Base-by-base conservation (phyloP, 2,888 invertebrate species). In the Hetaerina titia region DNA sequence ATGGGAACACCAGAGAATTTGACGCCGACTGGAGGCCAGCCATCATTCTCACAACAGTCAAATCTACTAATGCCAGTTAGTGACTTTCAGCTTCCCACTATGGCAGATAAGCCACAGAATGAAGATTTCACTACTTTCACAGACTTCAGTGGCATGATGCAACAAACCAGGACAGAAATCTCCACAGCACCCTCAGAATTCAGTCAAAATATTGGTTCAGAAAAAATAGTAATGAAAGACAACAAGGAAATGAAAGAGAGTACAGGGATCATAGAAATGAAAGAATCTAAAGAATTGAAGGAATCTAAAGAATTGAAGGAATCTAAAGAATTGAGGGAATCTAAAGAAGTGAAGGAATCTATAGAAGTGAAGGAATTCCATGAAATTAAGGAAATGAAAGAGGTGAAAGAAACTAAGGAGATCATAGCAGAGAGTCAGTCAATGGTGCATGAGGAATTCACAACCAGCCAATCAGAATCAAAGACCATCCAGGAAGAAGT, bases 221-320 rank as follows among this genome's bases (percentile, higher is more conserved):
- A 74, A 92, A 92, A n/a, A 56, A 74, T 15, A 0, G 69, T 56
- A 31, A 74, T 69, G 69, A 92, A 92, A 69, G 92, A 92, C 31
- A n/a, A 56, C 22, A 69, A 64, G 69, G 92, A 69, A 56, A 56
- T 69, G 64, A 69, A 92, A 17, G 92, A 92, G 22, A 74, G 25
- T 6, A 92, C 22, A 22, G 92, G 64, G 31, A 63, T 90, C 15
- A 90, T 63, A 19, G 90, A 90, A 60, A 19, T 90, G 63, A 64
- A n/a, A 31, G 90, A 92, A 69, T n/a, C 56, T 22, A 92, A 92
- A n/a, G 69, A 92, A 92, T 56, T 90, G 25, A 58, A 90, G 25
- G 90, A 58, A 90, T 60, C 31, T n/a, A 17, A 90, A 17, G 60
- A 90, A 57, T 7, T 57, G 11, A 25, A n/a, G 60, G 92, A 92